Evolutionary conservation across 2,797 vertebrate genomes (phyloP).

Genomic region (Limnodromus scolopaceus): DNA sequence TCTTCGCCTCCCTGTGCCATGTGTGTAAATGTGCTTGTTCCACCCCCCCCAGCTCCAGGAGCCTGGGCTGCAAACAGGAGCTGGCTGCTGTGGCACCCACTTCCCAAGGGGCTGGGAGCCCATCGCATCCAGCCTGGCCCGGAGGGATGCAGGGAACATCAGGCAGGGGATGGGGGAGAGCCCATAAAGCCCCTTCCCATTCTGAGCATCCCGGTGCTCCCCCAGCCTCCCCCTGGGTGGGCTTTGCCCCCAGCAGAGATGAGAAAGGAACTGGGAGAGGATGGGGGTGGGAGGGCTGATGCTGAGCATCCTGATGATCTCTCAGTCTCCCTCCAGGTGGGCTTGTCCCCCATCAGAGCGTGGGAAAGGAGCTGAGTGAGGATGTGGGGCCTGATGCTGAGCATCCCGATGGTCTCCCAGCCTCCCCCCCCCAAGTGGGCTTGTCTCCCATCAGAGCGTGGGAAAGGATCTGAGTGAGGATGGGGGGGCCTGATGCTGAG

Average conservation of each 20-base stretch:
- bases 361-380: not conserved
- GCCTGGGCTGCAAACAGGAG: not conserved
- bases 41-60: not conserved
- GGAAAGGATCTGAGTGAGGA: not conserved
- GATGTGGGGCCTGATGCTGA: not conserved
- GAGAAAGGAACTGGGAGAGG: not conserved
- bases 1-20: not conserved
- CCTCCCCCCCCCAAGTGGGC: not conserved
- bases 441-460: too few species aligned
- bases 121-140: not conserved
- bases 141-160: accelerated
- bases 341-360: not conserved
- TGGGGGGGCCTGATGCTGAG: not conserved
- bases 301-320: accelerated
- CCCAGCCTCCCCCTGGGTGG: not conserved
- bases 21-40: not conserved
- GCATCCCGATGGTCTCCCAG: not conserved
- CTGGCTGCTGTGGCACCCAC: not conserved
- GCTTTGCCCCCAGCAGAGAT: not conserved
- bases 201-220: accelerated
- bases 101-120: accelerated
- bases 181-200: not conserved
- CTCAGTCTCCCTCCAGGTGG: not conserved
- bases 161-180: not conserved
- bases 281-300: too few species aligned